Conservation (phyloP, 1,140 invertebrate genomes). For the Sycophila sp. region DNA sequence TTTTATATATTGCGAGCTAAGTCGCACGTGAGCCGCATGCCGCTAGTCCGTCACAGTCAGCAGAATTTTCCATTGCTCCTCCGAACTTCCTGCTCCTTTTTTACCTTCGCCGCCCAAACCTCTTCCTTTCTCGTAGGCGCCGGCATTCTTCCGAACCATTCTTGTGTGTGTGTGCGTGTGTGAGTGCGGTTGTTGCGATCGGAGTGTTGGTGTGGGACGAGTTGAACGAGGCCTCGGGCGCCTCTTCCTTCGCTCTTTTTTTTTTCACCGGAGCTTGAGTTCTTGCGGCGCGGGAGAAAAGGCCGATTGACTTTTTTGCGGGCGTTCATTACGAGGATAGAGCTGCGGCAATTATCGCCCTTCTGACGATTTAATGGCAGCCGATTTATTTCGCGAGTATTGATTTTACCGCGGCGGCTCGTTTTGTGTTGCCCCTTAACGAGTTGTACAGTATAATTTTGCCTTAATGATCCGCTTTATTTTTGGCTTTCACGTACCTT, state of each 20-base stretch:
- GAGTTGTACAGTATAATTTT: not conserved
- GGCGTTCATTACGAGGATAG: conserved; percentile 11
- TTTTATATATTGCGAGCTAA: conserved; percentile 30
- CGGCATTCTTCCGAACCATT: not conserved
- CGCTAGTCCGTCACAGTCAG: conserved; percentile 24
- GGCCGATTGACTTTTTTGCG: too few relatives aligned
- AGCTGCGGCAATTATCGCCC: conserved; percentile 22
- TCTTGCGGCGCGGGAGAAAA: too few relatives aligned
- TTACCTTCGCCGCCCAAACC: not conserved
- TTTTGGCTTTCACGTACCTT: not conserved
- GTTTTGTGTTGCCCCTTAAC: not conserved
- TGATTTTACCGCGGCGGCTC: conserved; percentile 9
- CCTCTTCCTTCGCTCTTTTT: not conserved
- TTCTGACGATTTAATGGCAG: conserved; percentile 2
- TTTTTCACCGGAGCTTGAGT: too few relatives aligned
- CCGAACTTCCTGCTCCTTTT: not conserved
- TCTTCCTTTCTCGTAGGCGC: not conserved
- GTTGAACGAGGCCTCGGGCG: too few relatives aligned
- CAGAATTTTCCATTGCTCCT: conserved; percentile 35
- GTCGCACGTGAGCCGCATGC: conserved; percentile 36
- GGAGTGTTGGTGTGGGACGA: not conserved
- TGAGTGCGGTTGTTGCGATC: not conserved
- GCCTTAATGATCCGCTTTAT: not conserved
- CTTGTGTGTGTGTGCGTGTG: not conserved
- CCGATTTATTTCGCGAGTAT: not conserved